Base-by-base conservation (phyloP, 2,888 invertebrate species). In the Chirona hameri region DNA sequence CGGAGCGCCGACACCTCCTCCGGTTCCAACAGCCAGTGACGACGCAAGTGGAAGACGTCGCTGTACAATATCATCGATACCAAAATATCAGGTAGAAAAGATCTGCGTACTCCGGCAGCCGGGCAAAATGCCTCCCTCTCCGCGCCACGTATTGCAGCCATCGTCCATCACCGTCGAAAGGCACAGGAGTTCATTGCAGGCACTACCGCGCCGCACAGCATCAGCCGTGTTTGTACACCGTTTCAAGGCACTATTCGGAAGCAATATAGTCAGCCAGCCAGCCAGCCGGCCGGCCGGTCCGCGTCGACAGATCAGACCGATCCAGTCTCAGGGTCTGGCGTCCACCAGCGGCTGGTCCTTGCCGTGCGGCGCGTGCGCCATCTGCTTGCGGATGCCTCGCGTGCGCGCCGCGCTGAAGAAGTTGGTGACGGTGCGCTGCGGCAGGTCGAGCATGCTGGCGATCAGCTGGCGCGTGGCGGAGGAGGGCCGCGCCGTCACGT, bases 371-470 rank as follows among this genome's bases (percentile, higher is more conserved):
- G 18, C 46, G 21, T 10, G 39, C 24, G 21, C 21, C 39, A 27
- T 15, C 76, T 31, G 76, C 24, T 76, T 76, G 24, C 76, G 39
- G 24, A 76, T 0, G 76, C 80, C 80, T n/a, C 80, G 48, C 27
- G 80, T 52, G 27, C 80, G 48, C 27, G 80, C 80, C 80, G 80
- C n/a, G 29, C 80, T 80, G 80, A 80, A 80, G 80, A 80, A 80
- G 80, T 80, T 80, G 52, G 24, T 55, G 52, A 80, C 52, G 27
- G 80, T 80, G 27, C 52, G 48, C 80, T 14, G 27, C 21, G 80
- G 52, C 52, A 80, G 80, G 52, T 48, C 80, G 10, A 80, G 80
- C 29, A 4, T 18, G 52, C 21, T 27, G 52, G 80, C 52, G 80
- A 80, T 80, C 29, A 52, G 80, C 80, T 55, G 80, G 15, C 80